A percentile compares a stretch with the other conserved stretches of the same genome.
Conservation (phyloP, 2,113 vertebrate species). For the Rhombomys opimus region DNA sequence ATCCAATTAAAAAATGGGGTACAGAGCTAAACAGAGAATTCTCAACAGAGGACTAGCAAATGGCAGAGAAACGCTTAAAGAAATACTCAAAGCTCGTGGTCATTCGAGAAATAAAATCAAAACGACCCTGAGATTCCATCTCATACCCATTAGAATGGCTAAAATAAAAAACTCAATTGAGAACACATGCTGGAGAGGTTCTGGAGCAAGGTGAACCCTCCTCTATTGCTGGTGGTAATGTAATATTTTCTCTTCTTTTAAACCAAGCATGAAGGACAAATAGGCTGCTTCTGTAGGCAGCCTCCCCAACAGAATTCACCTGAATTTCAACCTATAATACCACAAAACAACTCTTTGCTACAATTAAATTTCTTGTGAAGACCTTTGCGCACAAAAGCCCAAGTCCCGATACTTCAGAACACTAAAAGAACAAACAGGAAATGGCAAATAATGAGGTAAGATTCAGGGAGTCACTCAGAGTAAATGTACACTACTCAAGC, state of each 20-base stretch:
- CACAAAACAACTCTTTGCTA: not conserved
- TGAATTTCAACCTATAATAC: not conserved
- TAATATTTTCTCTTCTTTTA: not conserved
- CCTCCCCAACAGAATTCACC: fast-evolving
- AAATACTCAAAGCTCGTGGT: too few species aligned
- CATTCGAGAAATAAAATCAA: too few species aligned
- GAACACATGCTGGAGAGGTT: too few species aligned
- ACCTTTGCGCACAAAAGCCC: not conserved
- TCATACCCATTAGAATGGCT: too few species aligned
- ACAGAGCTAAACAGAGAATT: too few species aligned
- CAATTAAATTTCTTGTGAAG: not conserved
- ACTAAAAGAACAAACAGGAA: not conserved
- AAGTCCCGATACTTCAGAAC: not conserved
- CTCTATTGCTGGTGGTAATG: too few species aligned
- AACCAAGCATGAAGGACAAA: not conserved
- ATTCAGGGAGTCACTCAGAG: not conserved
- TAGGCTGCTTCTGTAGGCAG: not conserved
- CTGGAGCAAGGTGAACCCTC: too few species aligned
- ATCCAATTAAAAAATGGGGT: too few species aligned
- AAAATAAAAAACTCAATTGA: too few species aligned
- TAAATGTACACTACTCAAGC: not conserved
- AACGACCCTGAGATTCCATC: too few species aligned
- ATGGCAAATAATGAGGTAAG: not conserved
- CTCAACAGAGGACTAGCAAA: too few species aligned
- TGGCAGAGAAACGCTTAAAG: too few species aligned